These are phyloP conservation scores for Caenorhabditis tropicalis DNA, from an alignment of 1,140 invertebrate species.

Conservation along the genomic window DNA sequence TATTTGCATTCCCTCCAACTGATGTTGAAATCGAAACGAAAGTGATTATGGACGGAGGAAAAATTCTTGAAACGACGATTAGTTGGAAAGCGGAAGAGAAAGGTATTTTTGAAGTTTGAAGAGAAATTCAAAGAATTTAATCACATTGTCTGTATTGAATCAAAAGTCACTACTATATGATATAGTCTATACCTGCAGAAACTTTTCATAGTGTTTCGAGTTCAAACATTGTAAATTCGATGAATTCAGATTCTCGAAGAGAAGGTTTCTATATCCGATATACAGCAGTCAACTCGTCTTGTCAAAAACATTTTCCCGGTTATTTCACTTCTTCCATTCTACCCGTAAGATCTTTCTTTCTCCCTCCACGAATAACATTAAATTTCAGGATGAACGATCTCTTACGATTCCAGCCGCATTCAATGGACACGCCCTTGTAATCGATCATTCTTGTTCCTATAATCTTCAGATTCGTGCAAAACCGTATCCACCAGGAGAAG, in stretches of 20 bases:
- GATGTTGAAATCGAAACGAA: constrained; percentile 42
- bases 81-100: constrained; percentile 29
- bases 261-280: constrained; percentile 45
- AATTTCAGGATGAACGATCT: constrained; percentile 45
- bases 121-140: neutral
- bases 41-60: constrained; percentile 48
- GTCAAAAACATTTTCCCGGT: constrained; percentile 45
- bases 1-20: constrained; percentile 31
- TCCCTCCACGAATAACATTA: neutral
- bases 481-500: constrained; percentile 50
- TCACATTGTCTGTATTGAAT: no score
- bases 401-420: constrained; percentile 41
- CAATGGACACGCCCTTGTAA: constrained; percentile 24
- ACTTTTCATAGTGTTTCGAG: no score
- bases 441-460: constrained; percentile 51
- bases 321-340: constrained; percentile 45
- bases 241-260: constrained; percentile 19
- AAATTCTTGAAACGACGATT: constrained; percentile 51
- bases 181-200: no score
- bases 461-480: constrained; percentile 50
- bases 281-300: constrained; percentile 12
- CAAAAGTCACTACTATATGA: no score
- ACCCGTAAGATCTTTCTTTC: neutral
- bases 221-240: no score
- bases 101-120: neutral